These are phyloP conservation scores for Scelioninae gen. 2 DNA, from an alignment of 2,888 invertebrate genomes.

Conservation along the genomic window DNA sequence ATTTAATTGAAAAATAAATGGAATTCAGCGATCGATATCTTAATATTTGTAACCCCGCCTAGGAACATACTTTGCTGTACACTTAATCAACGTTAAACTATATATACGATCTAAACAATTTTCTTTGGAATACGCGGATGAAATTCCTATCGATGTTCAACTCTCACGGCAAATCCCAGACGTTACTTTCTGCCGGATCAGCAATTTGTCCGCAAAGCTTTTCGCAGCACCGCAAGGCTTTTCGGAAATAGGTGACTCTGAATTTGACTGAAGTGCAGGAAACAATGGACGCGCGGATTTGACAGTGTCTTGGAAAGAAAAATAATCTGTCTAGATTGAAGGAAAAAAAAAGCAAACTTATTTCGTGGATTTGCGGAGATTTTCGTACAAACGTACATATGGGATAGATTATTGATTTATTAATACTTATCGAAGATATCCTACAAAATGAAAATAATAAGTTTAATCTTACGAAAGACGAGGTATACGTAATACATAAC, in stretches of 20 bases:
- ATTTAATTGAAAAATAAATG: too few species aligned
- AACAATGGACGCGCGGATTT: constrained; percentile 20
- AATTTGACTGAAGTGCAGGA: constrained; percentile 42
- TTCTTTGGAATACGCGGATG: constrained; percentile 22
- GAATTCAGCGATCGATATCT: too few species aligned
- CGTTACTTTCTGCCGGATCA: constrained; percentile 53
- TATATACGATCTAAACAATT: constrained; percentile 41
- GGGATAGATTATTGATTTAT: too few species aligned
- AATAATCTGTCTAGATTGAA: constrained; percentile 15
- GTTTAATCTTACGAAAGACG: too few species aligned
- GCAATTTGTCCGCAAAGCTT: constrained; percentile 53
- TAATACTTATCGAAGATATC: too few species aligned
- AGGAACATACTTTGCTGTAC: constrained; percentile 10
- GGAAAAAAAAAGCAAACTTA: constrained; percentile 2
- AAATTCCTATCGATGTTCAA: constrained; percentile 46
- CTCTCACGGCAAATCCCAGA: constrained; percentile 45
- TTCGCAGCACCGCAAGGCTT: constrained; percentile 29
- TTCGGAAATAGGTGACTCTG: constrained; percentile 34
- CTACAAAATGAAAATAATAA: too few species aligned
- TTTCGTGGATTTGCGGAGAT: constrained; percentile 10
- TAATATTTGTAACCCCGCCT: constrained; percentile 18
- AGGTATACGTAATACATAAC: too few species aligned
- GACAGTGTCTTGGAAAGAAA: constrained; percentile 3
- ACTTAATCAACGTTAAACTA: constrained; percentile 27
- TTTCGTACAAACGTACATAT: neutral